Percentiles rank a stretch among this genome's conserved stretches.
These are phyloP conservation scores for Acleris laterana DNA, from an alignment of 2,888 invertebrate species.

Conservation along the genomic window DNA sequence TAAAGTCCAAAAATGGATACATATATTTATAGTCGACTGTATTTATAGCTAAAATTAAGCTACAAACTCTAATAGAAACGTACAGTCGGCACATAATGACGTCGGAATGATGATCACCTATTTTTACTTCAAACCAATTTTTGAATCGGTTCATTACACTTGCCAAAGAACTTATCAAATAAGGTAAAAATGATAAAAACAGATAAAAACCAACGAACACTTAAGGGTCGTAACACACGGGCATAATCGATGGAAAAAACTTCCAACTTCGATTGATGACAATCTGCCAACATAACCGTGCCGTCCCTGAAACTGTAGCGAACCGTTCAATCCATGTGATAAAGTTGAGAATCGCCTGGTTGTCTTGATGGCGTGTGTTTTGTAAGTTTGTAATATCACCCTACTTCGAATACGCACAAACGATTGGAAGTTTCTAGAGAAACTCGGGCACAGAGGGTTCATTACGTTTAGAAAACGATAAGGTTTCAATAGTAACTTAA, in stretches of 20 bases:
- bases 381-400: constrained; percentile 12
- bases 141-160: no score
- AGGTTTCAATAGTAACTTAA: neutral
- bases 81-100: no score
- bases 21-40: no score
- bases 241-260: neutral
- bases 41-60: no score
- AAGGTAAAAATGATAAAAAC: no score
- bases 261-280: constrained; percentile 16
- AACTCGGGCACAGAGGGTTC: neutral
- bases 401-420: constrained; percentile 17
- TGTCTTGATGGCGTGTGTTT: neutral
- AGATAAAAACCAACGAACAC: no score
- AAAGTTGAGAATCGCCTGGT: neutral
- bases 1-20: no score
- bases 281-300: constrained; percentile 11
- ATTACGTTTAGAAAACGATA: neutral
- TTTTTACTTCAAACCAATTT: no score
- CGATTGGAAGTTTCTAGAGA: constrained; percentile 14
- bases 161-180: no score
- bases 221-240: no score
- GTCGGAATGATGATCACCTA: no score
- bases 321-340: neutral
- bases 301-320: neutral
- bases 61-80: no score